These are phyloP conservation scores for Ciconia maguari DNA, from an alignment of 2,113 vertebrate species.

Conservation along the genomic window DNA sequence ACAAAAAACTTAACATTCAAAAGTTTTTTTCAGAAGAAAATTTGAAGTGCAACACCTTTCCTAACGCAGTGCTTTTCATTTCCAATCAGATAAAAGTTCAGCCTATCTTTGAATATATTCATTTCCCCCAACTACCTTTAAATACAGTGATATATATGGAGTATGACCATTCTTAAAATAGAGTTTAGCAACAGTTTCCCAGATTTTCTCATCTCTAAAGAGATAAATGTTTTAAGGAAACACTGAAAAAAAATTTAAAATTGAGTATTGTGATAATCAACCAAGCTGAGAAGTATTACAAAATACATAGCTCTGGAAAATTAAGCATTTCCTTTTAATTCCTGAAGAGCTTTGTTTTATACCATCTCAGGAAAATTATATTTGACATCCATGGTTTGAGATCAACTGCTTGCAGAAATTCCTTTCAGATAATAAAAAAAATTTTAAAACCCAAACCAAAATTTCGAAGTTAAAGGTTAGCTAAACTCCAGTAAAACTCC, in stretches of 20 bases:
- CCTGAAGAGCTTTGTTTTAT: not conserved
- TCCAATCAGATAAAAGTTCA: not conserved
- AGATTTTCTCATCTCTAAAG: not conserved
- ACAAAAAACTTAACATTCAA: not conserved
- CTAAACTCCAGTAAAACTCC: not conserved
- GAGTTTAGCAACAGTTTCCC: not conserved
- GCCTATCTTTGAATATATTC: not conserved
- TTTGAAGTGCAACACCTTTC: not conserved
- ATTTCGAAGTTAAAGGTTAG: not conserved
- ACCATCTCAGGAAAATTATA: not conserved
- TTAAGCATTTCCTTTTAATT: not conserved
- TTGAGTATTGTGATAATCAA: not conserved
- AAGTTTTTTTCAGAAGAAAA: not conserved
- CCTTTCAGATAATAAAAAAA: not conserved
- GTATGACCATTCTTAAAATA: not conserved
- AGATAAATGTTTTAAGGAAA: not conserved
- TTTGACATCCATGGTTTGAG: not conserved
- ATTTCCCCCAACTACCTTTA: not conserved
- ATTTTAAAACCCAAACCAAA: not conserved
- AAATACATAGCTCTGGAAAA: not conserved
- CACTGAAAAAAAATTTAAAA: not conserved
- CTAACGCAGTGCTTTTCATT: not conserved
- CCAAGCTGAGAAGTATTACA: not conserved
- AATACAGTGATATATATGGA: not conserved
- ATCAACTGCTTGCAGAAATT: not conserved